Conservation (phyloP, 1,140 invertebrate genomes). For the Octopus sinensis region DNA sequence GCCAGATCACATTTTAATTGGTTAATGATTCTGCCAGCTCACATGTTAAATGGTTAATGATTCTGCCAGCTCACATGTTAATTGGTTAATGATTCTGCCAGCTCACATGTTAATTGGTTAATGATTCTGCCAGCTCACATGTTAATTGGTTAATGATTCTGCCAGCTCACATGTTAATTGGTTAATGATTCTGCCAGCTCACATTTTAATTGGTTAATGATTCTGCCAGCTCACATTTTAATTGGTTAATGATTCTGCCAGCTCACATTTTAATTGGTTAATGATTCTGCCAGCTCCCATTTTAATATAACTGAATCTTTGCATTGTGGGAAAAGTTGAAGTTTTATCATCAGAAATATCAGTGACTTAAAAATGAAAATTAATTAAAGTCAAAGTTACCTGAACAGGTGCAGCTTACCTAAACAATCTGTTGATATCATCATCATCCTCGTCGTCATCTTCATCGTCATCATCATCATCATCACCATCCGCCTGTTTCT, state of each 20-base stretch:
- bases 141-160: too few species aligned
- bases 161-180: too few species aligned
- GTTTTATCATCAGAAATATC: not conserved
- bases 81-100: too few species aligned
- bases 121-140: too few species aligned
- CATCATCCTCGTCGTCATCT: conserved; percentile 15
- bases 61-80: too few species aligned
- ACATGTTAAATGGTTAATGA: too few species aligned
- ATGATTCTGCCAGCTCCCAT: not conserved
- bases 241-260: not conserved
- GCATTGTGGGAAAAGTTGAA: not conserved
- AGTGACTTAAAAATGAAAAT: not conserved
- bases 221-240: too few species aligned
- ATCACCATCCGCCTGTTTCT: conserved; percentile 12
- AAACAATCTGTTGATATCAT: not conserved
- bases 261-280: not conserved
- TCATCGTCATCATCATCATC: conserved; percentile 11
- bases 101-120: too few species aligned
- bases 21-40: too few species aligned
- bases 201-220: too few species aligned
- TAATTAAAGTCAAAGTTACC: not conserved
- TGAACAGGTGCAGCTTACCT: not conserved
- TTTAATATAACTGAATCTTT: not conserved
- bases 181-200: too few species aligned
- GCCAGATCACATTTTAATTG: too few species aligned